Conservation (phyloP, 2,888 invertebrate genomes). For the Hydriomena furcata region DNA sequence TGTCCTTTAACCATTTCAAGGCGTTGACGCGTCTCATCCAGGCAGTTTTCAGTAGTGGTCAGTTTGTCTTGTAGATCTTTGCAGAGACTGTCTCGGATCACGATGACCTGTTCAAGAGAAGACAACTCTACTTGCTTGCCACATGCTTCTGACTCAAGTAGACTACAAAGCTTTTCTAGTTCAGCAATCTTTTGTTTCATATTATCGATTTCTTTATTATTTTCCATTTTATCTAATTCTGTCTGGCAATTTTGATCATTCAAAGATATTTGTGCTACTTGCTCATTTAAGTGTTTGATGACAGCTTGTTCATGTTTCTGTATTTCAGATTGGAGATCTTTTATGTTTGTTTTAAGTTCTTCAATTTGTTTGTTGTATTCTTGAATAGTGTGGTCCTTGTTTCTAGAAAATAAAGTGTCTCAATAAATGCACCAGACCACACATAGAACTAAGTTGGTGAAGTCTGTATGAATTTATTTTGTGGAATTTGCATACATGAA, state of each 20-base stretch:
- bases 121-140: conserved; percentile 70
- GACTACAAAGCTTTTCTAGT: conserved; percentile 64
- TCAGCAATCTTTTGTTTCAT: conserved; percentile 55
- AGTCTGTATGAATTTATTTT: no score
- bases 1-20: conserved; percentile 80
- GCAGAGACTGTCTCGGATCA: conserved; percentile 71
- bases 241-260: conserved; percentile 23
- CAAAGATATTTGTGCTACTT: conserved; percentile 32
- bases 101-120: conserved; percentile 72
- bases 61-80: conserved; percentile 74
- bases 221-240: conserved; percentile 10
- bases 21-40: conserved; percentile 71
- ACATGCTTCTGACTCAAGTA: conserved; percentile 67
- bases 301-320: conserved; percentile 36
- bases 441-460: no score
- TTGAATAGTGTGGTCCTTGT: conserved; percentile 70
- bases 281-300: conserved; percentile 42
- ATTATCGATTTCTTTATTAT: conserved; percentile 40
- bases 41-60: conserved; percentile 56
- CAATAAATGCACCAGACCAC: no score
- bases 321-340: conserved; percentile 52
- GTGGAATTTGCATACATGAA: no score
- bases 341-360: conserved; percentile 67
- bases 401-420: conserved; percentile 44
- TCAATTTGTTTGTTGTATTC: conserved; percentile 75